Conservation (phyloP, 2,797 vertebrate genomes). For the Hippoglossus hippoglossus region DNA sequence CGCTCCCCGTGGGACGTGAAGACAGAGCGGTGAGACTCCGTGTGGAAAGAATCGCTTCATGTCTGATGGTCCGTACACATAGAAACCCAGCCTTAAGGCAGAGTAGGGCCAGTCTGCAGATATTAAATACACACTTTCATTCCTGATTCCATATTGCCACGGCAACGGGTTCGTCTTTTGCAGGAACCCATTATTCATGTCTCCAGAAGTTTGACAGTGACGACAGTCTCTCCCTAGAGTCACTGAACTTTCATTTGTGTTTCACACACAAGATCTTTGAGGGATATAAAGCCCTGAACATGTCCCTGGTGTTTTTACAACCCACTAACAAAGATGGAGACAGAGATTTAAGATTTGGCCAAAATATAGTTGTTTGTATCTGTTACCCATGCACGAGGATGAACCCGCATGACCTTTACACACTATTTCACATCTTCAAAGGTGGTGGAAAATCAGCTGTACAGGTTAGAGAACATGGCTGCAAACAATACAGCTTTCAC, state of each 20-base stretch:
- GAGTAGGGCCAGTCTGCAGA: conserved; percentile 40
- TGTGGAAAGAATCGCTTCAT: conserved; percentile 22
- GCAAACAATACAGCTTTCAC: no score
- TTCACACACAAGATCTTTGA: no score
- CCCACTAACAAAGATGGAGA: not conserved
- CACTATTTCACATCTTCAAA: no score
- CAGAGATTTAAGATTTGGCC: not conserved
- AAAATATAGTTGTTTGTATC: not conserved
- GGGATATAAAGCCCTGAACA: not conserved
- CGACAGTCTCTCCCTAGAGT: conserved; percentile 33
- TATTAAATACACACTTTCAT: conserved; percentile 60
- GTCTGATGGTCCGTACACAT: conserved; percentile 25
- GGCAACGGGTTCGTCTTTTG: conserved; percentile 59
- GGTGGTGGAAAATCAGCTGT: no score
- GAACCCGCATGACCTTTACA: no score
- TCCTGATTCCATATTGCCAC: conserved; percentile 64
- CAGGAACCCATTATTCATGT: conserved; percentile 47
- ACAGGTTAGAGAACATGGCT: no score
- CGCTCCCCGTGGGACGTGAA: not conserved
- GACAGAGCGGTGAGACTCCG: no score
- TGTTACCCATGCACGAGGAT: no score
- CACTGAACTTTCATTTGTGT: conserved; percentile 35
- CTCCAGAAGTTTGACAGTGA: conserved; percentile 41
- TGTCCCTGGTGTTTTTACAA: not conserved
- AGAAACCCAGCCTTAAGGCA: conserved; percentile 30